A percentile compares a stretch with the other conserved stretches of the same genome.
Evolutionary conservation across 2,113 vertebrate species (phyloP).

Genomic region (Oryzias melastigma): DNA sequence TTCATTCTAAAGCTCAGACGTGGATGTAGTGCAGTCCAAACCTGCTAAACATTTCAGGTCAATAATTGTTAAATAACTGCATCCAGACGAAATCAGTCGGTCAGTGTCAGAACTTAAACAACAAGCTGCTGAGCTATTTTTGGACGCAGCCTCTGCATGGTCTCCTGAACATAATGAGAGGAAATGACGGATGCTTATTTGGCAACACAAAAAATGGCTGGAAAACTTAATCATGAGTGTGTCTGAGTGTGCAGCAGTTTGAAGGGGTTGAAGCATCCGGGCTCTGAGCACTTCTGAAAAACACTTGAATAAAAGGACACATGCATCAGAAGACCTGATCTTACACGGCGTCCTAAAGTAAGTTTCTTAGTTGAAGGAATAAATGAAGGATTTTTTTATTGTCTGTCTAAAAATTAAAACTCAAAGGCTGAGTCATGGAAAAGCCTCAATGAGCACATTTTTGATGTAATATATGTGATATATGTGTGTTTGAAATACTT

Average conservation of each 20-base stretch:
- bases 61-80: conserved; percentile 22
- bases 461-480: no score
- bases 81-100: conserved; percentile 16
- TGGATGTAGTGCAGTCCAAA: conserved; percentile 16
- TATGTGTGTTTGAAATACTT: no score
- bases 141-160: conserved; percentile 24
- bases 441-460: no score
- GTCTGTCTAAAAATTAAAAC: no score
- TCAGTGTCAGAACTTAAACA: conserved; percentile 12
- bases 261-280: conserved; percentile 6
- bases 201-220: conserved; percentile 42
- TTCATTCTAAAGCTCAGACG: conserved; percentile 16
- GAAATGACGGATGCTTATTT: conserved; percentile 52
- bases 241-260: conserved; percentile 13
- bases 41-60: conserved; percentile 20
- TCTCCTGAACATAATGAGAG: conserved; percentile 45
- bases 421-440: no score
- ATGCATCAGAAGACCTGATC: no score
- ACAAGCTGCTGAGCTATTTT: conserved; percentile 27
- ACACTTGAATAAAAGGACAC: conserved; percentile 4
- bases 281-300: conserved; percentile 18
- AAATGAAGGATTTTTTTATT: no score
- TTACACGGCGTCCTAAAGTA: no score
- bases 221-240: conserved; percentile 32
- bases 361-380: no score